Conservation (phyloP, 2,113 vertebrate genomes). For the Dunckerocampus dactyliophorus region DNA sequence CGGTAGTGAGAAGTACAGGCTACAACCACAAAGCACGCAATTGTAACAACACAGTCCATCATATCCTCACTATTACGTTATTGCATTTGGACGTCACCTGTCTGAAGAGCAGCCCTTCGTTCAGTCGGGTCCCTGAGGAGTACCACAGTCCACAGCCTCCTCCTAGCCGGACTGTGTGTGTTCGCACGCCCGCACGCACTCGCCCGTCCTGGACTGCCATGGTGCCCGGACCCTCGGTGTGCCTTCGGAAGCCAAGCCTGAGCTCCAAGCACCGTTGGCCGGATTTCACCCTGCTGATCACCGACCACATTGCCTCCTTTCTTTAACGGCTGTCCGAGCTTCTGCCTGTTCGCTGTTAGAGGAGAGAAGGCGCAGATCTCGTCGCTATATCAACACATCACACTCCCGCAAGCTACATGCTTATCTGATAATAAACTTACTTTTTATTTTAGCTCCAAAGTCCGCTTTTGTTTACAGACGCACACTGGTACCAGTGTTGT, state of each 20-base stretch:
- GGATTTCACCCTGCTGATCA: constrained; percentile 10
- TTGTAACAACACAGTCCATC: too few relatives aligned
- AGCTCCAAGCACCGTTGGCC: constrained; percentile 25
- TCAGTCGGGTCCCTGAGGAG: constrained; percentile 45
- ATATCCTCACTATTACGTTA: too few relatives aligned
- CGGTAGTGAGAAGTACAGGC: neutral
- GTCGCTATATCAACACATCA: neutral
- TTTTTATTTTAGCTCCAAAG: neutral
- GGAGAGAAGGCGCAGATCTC: neutral
- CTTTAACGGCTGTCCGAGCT: neutral
- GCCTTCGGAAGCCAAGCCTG: constrained; percentile 10
- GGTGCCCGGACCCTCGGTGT: constrained; percentile 24
- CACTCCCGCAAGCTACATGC: neutral
- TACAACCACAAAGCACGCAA: too few relatives aligned
- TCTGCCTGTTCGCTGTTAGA: too few relatives aligned
- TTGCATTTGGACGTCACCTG: constrained; percentile 44
- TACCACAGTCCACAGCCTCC: constrained; percentile 8
- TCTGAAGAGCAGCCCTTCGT: constrained; percentile 60
- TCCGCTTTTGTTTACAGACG: neutral
- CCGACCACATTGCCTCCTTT: constrained; percentile 41
- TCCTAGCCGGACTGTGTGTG: neutral
- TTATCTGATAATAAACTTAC: neutral
- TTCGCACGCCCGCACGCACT: neutral
- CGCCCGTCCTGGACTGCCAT: constrained; percentile 1
- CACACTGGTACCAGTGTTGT: neutral